phyloP scores from a whole-genome alignment of 2,888 invertebrate genomes.

The Chrysopilus asiliformis region DNA sequence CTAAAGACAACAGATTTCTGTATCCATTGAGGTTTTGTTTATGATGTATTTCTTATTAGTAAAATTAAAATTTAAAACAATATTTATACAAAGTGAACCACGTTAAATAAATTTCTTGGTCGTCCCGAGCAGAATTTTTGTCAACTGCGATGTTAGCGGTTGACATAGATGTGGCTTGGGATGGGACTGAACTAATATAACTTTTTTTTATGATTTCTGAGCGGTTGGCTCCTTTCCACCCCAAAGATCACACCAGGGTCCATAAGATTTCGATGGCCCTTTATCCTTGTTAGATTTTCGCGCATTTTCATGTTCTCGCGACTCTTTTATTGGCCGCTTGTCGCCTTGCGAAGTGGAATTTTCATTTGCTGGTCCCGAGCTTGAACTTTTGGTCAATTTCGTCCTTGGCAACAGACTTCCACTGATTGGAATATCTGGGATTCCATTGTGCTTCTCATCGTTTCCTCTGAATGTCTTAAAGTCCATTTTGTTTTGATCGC shows the following conservation, averaged over 20 bases:
- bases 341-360: slow-evolving; percentile 15
- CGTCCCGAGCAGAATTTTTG: no score
- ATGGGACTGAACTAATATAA: neutral
- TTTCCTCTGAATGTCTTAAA: slow-evolving; percentile 35
- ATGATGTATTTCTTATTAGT: no score
- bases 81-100: no score
- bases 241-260: slow-evolving; percentile 85
- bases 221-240: slow-evolving; percentile 59
- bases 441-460: slow-evolving; percentile 21
- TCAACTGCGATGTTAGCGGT: no score
- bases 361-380: slow-evolving; percentile 24
- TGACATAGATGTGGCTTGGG: no score
- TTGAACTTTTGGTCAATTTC: slow-evolving; percentile 48
- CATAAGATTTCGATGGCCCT: slow-evolving; percentile 56
- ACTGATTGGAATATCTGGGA: slow-evolving; percentile 24
- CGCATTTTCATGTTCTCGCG: slow-evolving; percentile 19
- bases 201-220: slow-evolving; percentile 29
- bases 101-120: no score
- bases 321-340: slow-evolving; percentile 29
- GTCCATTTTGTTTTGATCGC: slow-evolving; percentile 41
- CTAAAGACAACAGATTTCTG: no score
- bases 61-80: no score
- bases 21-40: no score
- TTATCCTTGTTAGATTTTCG: slow-evolving; percentile 8
- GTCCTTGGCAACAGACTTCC: slow-evolving; percentile 49